Base-by-base conservation (phyloP, 2,888 invertebrate species). In the Machimus rusticus region DNA sequence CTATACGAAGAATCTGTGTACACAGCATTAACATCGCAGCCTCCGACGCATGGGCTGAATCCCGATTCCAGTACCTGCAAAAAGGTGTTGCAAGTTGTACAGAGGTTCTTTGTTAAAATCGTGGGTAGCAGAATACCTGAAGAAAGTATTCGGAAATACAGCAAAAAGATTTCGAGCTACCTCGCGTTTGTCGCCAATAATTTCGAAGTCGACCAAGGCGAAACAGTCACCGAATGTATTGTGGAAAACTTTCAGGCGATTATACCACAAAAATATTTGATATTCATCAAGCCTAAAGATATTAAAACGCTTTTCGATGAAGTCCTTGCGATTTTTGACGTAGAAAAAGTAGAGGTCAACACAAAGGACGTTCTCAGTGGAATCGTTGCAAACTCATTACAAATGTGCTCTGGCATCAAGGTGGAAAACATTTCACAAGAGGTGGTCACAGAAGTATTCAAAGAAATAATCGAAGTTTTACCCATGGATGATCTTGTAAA, bases 131-230 rank as follows among this genome's bases (percentile, higher is more conserved):
- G 90, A 37, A 91, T 91, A 4, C 90, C 89, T 0, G 89, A 90
- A 1, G 90, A 91, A 9, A 90, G 90, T 46, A 89, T 92, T n/a
- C 89, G 91, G 0, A 92, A 91, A 66, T 91, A 91, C 82, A 90
- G 91, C 0, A 90, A 90, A 28, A 91, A 92, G 74, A 91, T 91
- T 0, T 90, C 92, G 5, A 90, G 91, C 14, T 92, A 92, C 82
- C 89, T 93, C 12, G 91, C 90, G 39, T 92, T 92, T 87, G 92
- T 92, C 0, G 93, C 92, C 2, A 90, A 91, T 5, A 91, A 90
- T 66, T 92, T 92, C 57, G 91, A 92, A 81, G 91, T 91, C 14
- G 89, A 89, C 3, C 89, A 92, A 37, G 91, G 91, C 2, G 92
- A 92, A 79, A 90, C 91, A 46, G 91, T 92, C 5, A 90, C 91